A percentile compares a stretch with the other conserved stretches of the same genome.
Evolutionary conservation across 2,888 invertebrate genomes (phyloP).

Genomic region (Deroplatys truncata): DNA sequence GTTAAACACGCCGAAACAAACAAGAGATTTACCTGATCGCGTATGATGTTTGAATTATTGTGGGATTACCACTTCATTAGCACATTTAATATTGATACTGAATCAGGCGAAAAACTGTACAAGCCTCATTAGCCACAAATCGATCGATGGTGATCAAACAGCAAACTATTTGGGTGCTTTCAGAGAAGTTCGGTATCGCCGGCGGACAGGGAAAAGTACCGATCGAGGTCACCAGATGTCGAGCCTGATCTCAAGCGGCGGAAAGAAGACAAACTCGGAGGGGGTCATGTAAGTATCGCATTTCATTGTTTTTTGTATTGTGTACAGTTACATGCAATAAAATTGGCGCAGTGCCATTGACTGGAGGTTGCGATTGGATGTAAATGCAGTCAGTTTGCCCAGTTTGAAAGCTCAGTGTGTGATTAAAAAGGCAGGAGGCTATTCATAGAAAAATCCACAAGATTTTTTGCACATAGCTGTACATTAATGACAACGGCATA

Average conservation of each 20-base stretch:
- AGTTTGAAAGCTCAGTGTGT: too few relatives aligned
- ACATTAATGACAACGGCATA: too few relatives aligned
- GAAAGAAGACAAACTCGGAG: constrained; percentile 76
- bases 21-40: not conserved
- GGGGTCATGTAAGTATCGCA: constrained; percentile 66
- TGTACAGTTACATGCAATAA: not conserved
- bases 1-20: not conserved
- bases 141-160: not conserved
- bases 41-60: not conserved
- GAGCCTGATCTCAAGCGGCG: constrained; percentile 71
- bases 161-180: constrained; percentile 36
- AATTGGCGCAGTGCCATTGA: too few relatives aligned
- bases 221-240: constrained; percentile 70
- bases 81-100: not conserved
- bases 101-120: not conserved
- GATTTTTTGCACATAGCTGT: too few relatives aligned
- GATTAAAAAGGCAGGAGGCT: too few relatives aligned
- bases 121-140: not conserved
- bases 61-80: constrained; percentile 1
- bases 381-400: too few relatives aligned
- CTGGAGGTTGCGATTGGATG: too few relatives aligned
- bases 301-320: not conserved
- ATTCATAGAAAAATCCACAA: too few relatives aligned
- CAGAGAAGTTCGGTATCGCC: constrained; percentile 81
- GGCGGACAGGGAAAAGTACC: constrained; percentile 75